Evolutionary conservation across 2,797 vertebrate genomes (phyloP).

Genomic region (Calcarius lapponicus): DNA sequence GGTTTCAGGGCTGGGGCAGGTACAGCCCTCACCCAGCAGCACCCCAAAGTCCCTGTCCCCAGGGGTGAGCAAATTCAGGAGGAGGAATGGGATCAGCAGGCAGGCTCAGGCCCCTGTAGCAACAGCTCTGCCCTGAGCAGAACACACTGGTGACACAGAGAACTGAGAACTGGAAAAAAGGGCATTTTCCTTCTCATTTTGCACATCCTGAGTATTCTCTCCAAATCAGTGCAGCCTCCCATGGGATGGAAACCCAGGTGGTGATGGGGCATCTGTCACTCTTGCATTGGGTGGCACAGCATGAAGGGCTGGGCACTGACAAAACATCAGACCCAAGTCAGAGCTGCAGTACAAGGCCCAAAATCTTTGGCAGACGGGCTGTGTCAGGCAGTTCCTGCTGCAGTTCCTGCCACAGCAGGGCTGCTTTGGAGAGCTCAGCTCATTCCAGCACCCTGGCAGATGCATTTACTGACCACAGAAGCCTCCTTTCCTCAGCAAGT

Average conservation of each 20-base stretch:
- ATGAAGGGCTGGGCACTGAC: neutral
- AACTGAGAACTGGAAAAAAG: neutral
- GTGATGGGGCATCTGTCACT: neutral
- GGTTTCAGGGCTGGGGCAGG: neutral
- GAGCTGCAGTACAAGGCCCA: neutral
- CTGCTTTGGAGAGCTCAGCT: neutral
- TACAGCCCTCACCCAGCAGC: neutral
- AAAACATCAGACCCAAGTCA: neutral
- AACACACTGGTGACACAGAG: neutral
- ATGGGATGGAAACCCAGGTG: accelerated
- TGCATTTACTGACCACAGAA: neutral
- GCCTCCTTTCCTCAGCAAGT: neutral
- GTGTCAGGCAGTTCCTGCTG: neutral
- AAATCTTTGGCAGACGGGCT: neutral
- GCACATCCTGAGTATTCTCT: neutral
- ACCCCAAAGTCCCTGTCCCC: neutral
- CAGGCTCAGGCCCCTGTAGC: neutral
- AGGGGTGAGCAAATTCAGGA: neutral
- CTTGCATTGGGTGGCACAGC: accelerated
- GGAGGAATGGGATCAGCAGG: neutral
- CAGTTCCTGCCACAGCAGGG: neutral
- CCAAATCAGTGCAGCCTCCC: neutral
- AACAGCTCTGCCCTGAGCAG: neutral
- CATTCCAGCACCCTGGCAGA: neutral
- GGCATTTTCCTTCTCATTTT: neutral